Evolutionary conservation across 1,140 invertebrate species (phyloP), one percentile per base, ranked within the genome.

Genomic region (Drosophila lini): DNA sequence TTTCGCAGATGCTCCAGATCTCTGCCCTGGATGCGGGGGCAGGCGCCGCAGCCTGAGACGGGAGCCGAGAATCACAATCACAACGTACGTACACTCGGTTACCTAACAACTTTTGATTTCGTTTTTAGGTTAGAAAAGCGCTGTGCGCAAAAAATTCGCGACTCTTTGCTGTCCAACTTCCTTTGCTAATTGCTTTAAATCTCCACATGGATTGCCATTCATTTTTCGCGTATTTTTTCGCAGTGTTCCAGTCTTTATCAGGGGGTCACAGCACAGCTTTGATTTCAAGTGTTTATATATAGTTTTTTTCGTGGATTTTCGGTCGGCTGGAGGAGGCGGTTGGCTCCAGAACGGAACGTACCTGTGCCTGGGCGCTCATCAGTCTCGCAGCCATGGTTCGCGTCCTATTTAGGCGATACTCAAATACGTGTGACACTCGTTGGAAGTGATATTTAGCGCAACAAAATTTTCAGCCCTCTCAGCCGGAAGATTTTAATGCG

Each of bases 381-480:
- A 88, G 48, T 90, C 84, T 88, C 60, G 81, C 77, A 70, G 84
- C 84, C 84, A 88, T 90, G 68, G 59, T 88, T 81, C 70, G 83
- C 82, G 79, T 36, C 48, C 61, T 79, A 40, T 45, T 65, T 78
- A 41, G 15, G 52, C 58, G 55, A 59, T 88, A 50, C 48, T 58
- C 25, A 50, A 65, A 48, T 81, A 78, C 64, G 52, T 61, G 59
- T 69, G 62, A 58, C 42, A 57, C 70, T 60, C 44, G 38, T 41
- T 60, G 38, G 64, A 62, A 62, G 50, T 83, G 69, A 63, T 60
- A 65, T 36, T 68, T 50, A 74, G 69, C 57, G 44, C 45, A 74
- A 77, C 48, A 82, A 91, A 90, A 90, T 90, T 90, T 90, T 90
- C 86, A 90, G 86, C 86, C 86, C 78, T 90, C 88, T 90, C 86